Evolutionary conservation across 2,888 invertebrate genomes (phyloP).

Genomic region (Halocaridina rubra): DNA sequence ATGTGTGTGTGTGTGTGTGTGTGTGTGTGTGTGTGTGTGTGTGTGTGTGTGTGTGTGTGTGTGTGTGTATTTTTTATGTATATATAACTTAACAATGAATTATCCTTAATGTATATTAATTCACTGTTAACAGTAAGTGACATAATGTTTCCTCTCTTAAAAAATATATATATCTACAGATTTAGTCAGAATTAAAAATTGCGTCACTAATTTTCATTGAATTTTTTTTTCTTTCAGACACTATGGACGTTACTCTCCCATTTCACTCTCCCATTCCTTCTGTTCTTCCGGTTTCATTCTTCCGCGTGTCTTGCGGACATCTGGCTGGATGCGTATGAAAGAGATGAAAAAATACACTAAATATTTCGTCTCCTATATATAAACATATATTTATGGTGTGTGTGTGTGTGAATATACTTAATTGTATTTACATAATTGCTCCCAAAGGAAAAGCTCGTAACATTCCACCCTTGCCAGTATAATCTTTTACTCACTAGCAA

Average conservation of each 20-base stretch:
- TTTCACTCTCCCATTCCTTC: constrained; percentile 83
- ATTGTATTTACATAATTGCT: too few species aligned
- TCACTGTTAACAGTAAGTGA: too few species aligned
- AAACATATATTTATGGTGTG: background rate
- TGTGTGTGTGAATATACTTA: too few species aligned
- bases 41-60: background rate
- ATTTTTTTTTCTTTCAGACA: background rate
- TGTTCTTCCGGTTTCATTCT: constrained; percentile 95
- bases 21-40: background rate
- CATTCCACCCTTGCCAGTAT: background rate
- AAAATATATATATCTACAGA: too few species aligned
- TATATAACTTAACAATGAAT: too few species aligned
- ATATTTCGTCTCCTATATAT: background rate
- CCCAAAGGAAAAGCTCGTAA: too few species aligned
- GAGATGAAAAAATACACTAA: background rate
- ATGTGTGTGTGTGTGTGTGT: background rate
- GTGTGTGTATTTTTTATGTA: background rate
- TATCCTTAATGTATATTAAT: too few species aligned
- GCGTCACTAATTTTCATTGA: too few species aligned
- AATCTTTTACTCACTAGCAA: too few species aligned
- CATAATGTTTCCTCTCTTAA: too few species aligned
- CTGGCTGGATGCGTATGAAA: constrained; percentile 88
- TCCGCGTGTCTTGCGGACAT: constrained; percentile 94
- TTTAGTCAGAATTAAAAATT: too few species aligned
- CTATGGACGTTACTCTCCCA: constrained; percentile 80